Evolutionary conservation across 2,888 invertebrate genomes (phyloP).

Genomic region (Orthosia gracilis): DNA sequence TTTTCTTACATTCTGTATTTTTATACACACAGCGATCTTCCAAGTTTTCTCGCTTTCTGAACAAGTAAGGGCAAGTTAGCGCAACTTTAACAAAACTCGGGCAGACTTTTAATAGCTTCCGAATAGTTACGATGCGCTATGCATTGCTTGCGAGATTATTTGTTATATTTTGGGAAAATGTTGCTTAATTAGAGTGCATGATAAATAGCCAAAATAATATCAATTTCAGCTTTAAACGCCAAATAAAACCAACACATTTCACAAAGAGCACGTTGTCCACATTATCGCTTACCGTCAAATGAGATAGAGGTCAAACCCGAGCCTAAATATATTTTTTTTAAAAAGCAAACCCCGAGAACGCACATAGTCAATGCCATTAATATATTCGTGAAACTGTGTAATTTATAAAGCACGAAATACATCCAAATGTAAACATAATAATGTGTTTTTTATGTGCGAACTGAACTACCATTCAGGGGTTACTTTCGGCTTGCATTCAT

Average conservation of each 20-base stretch:
- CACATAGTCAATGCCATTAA: slow-evolving; percentile 1
- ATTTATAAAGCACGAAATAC: slow-evolving; percentile 34
- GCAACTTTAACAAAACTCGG: slow-evolving; percentile 39
- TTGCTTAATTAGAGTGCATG: neutral
- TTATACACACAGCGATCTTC: slow-evolving; percentile 6
- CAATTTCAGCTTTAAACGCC: neutral
- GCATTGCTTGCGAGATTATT: slow-evolving; percentile 24
- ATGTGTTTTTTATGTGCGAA: slow-evolving; percentile 33
- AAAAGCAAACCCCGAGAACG: neutral
- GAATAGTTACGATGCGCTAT: slow-evolving; percentile 42
- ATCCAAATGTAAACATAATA: slow-evolving; percentile 30
- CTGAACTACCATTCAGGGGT: slow-evolving; percentile 29
- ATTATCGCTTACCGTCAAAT: no score
- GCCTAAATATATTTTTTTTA: no score
- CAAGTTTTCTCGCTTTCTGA: slow-evolving; percentile 52
- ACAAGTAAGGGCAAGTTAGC: slow-evolving; percentile 67
- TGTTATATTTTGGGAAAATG: slow-evolving; percentile 2
- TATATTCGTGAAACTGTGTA: slow-evolving; percentile 29
- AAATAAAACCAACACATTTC: neutral
- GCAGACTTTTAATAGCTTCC: slow-evolving; percentile 39
- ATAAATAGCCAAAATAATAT: neutral
- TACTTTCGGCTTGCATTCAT: slow-evolving; percentile 10
- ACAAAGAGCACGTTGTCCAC: neutral
- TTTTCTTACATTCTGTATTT: slow-evolving; percentile 28
- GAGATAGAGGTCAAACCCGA: no score